These are phyloP conservation scores for Plagiodera versicolora DNA, from an alignment of 2,888 invertebrate genomes.

Conservation along the genomic window DNA sequence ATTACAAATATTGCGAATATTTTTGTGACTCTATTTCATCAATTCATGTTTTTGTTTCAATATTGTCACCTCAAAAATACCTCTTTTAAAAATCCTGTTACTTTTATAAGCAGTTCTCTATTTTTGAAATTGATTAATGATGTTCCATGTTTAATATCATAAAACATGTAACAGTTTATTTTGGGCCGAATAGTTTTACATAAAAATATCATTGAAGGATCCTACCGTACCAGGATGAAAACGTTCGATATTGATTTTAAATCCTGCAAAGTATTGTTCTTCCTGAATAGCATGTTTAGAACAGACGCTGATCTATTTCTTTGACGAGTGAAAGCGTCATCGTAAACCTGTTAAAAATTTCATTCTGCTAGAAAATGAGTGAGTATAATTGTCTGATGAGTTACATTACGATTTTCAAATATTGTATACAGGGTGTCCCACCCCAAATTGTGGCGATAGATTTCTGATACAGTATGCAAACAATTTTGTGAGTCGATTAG, in stretches of 20 bases:
- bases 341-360: neutral
- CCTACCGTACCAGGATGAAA: constrained; percentile 33
- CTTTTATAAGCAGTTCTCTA: too few species aligned
- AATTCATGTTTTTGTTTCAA: too few species aligned
- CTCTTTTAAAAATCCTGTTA: too few species aligned
- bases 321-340: neutral
- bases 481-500: too few species aligned
- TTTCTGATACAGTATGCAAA: too few species aligned
- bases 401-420: too few species aligned
- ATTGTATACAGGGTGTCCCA: too few species aligned
- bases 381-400: neutral
- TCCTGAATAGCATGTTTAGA: neutral
- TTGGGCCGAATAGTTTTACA: neutral
- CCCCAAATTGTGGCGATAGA: too few species aligned
- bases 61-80: too few species aligned
- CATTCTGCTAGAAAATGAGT: too few species aligned
- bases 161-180: neutral
- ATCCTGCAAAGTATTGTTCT: neutral
- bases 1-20: too few species aligned
- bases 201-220: constrained; percentile 6
- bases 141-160: neutral
- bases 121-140: neutral
- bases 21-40: too few species aligned
- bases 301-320: neutral
- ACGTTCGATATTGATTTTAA: constrained; percentile 30